Evolutionary conservation across 1,140 invertebrate species (phyloP), one percentile per base, ranked within the genome.

Genomic region (Diabrotica undecimpunctata): DNA sequence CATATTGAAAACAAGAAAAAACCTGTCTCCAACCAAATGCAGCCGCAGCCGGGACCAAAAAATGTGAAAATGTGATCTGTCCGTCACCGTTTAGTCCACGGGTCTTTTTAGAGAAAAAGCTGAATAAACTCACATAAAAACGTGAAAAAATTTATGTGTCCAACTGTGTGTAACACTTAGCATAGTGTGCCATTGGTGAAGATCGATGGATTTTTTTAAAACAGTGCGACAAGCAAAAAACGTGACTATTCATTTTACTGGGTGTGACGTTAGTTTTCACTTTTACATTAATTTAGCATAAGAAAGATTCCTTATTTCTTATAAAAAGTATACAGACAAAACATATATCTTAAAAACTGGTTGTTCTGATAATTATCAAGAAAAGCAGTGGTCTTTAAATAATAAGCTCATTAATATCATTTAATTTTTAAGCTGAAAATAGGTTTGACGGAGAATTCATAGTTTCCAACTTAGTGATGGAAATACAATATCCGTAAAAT

Each of bases 261-360:
- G 41, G 41, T 80, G 76, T 78, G 81, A 77, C 80, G 79, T 82
- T 82, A 82, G 79, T 81, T 75, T 82, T 81, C 80, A 59, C 62
- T 69, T 69, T 69, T 69, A 66, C 35, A 39, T 41, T 8, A 14
- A 9, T 13, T 38, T 14, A 46, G 12, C 77, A 80, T 80, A 81
- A 25, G 25, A 25, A 25, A 25, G 25, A 25, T 25, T 25, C 25
- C 25, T 25, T 25, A 25, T 25, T 25, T 25, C 25, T 25, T 25
- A 25, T 25, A 25, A 25, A 25, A 25, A 2, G 25, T 25, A 25
- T 25, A 25, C 25, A 25, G 25, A 25, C 1, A 25, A 25, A 25
- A 25, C 4, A n/a, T 25, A 25, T 25, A 25, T 25, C 25, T n/a
- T n/a, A 4, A 25, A 25, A 25, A 25, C 1, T 25, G 25, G 4